Evolutionary conservation across 2,797 vertebrate genomes (phyloP).

Genomic region (Thunnus albacares): DNA sequence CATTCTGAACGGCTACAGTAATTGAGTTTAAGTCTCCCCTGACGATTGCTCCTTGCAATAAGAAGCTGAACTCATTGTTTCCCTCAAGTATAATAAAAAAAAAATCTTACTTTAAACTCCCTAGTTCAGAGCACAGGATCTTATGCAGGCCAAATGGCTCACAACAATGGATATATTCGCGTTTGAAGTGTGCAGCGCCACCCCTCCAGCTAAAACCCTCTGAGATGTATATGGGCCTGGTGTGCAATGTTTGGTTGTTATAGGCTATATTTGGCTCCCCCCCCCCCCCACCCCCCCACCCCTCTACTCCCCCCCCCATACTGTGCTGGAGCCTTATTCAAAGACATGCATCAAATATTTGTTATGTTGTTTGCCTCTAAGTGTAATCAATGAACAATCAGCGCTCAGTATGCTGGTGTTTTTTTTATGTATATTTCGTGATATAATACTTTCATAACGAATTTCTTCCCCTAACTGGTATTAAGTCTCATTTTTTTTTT

Average conservation of each 20-base stretch:
- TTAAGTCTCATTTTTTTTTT: constrained; percentile 46
- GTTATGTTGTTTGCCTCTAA: constrained; percentile 72
- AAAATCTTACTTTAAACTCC: constrained; percentile 94
- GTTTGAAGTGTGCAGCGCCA: constrained; percentile 84
- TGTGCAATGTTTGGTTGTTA: constrained; percentile 76
- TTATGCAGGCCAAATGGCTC: constrained; percentile 94
- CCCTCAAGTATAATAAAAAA: constrained; percentile 94
- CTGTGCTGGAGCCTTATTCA: constrained; percentile 66
- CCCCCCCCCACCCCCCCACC: neutral
- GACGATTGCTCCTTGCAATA: constrained; percentile 98
- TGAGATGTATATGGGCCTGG: constrained; percentile 80
- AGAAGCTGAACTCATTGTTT: constrained; percentile 99
- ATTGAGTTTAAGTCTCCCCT: constrained; percentile 99
- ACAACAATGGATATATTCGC: constrained; percentile 88
- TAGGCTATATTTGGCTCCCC: constrained; percentile 71
- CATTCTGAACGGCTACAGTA: constrained; percentile 96
- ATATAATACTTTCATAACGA: constrained; percentile 48
- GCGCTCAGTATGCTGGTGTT: constrained; percentile 43
- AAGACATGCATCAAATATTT: constrained; percentile 80
- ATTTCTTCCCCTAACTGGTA: constrained; percentile 34
- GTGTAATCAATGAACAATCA: constrained; percentile 80
- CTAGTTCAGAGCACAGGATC: constrained; percentile 94
- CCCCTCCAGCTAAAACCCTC: constrained; percentile 84
- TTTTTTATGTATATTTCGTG: constrained; percentile 25
- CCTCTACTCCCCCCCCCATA: constrained; percentile 31